Evolutionary conservation across 1,140 invertebrate species (phyloP).

Genomic region (Drosophila gunungcola): DNA sequence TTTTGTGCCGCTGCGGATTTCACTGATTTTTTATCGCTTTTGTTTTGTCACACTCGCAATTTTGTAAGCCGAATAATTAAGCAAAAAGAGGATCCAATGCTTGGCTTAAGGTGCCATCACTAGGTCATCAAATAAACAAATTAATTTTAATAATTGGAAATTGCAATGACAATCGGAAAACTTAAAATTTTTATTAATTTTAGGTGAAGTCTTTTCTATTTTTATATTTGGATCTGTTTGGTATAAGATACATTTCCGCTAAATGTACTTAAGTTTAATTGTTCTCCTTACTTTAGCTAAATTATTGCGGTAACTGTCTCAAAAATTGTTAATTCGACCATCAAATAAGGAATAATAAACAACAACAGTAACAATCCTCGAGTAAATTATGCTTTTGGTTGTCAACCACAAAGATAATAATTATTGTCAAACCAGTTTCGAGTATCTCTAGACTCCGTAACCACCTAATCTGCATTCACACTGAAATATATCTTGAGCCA

Average conservation of each 20-base stretch:
- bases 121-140: too few relatives aligned
- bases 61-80: conserved; percentile 1
- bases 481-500: conserved; percentile 6
- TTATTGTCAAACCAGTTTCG: not conserved
- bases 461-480: conserved; percentile 29
- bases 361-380: not conserved
- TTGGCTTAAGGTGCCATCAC: too few relatives aligned
- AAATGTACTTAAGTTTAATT: too few relatives aligned
- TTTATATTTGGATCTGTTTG: too few relatives aligned
- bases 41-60: conserved; percentile 24
- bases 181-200: too few relatives aligned
- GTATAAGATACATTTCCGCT: too few relatives aligned
- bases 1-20: conserved; percentile 26
- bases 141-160: too few relatives aligned
- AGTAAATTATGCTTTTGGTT: not conserved
- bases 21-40: conserved; percentile 24
- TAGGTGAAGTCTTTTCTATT: too few relatives aligned
- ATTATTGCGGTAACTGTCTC: not conserved
- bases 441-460: not conserved
- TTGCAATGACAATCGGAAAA: too few relatives aligned
- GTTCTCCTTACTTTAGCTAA: too few relatives aligned
- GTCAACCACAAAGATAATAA: not conserved
- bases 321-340: not conserved
- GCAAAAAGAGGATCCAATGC: not conserved
- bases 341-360: not conserved